These are phyloP conservation scores for Sorex fumeus DNA, from an alignment of 2,113 vertebrate species.

Conservation along the genomic window DNA sequence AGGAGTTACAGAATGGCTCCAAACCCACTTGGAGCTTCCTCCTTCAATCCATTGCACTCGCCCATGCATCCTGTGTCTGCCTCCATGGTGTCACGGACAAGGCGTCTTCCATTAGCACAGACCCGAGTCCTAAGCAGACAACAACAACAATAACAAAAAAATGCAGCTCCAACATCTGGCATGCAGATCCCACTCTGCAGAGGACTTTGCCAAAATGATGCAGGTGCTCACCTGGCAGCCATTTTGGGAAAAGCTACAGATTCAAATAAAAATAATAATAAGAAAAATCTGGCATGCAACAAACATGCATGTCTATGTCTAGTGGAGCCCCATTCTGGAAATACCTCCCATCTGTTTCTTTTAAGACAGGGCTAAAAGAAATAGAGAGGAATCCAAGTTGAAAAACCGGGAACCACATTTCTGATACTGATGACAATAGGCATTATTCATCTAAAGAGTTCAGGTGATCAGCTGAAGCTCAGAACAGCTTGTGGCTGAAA, in stretches of 20 bases:
- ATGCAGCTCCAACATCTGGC: constrained; percentile 30
- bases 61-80: background rate
- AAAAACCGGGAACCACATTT: constrained; percentile 48
- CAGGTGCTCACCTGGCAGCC: constrained; percentile 59
- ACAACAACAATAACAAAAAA: background rate
- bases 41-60: constrained; percentile 66
- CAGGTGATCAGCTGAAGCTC: background rate
- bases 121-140: background rate
- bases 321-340: background rate
- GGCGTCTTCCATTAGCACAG: background rate
- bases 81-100: background rate
- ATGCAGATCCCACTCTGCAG: constrained; percentile 35
- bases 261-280: constrained; percentile 38
- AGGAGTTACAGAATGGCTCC: constrained; percentile 74
- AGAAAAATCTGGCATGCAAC: constrained; percentile 44
- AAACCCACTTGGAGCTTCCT: constrained; percentile 51
- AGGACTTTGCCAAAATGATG: constrained; percentile 61
- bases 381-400: constrained; percentile 51
- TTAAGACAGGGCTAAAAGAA: constrained; percentile 46
- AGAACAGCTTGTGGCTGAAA: constrained; percentile 69
- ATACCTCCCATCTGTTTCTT: background rate
- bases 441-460: constrained; percentile 56
- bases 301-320: constrained; percentile 51
- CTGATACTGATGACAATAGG: background rate
- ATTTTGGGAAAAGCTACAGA: constrained; percentile 41